phyloP scores from a whole-genome alignment of 2,797 vertebrate genomes.

The Orestias chungarensis region DNA sequence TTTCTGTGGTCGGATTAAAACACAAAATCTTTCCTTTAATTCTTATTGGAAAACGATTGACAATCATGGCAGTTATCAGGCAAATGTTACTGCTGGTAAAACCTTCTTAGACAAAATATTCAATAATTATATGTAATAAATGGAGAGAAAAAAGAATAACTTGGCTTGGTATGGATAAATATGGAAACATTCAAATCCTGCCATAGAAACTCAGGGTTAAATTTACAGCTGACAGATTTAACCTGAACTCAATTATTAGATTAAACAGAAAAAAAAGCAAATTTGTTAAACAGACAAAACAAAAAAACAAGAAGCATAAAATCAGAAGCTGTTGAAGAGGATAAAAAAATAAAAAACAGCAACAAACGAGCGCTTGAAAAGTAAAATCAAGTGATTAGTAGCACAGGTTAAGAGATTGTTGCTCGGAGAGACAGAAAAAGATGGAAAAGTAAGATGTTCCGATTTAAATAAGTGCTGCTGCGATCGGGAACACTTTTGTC shows the following conservation, averaged over 20 bases:
- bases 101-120: too few species aligned
- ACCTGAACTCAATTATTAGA: conserved; percentile 65
- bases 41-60: not conserved
- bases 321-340: conserved; percentile 54
- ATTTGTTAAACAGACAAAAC: not conserved
- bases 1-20: conserved; percentile 66
- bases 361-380: conserved; percentile 50
- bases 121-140: too few species aligned
- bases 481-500: conserved; percentile 76
- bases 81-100: not conserved
- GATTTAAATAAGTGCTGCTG: conserved; percentile 76
- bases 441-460: conserved; percentile 59
- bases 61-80: not conserved
- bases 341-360: conserved; percentile 9
- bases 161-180: not conserved
- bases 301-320: conserved; percentile 25
- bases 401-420: conserved; percentile 37
- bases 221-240: conserved; percentile 59
- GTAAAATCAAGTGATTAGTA: conserved; percentile 58
- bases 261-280: conserved; percentile 52
- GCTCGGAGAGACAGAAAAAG: conserved; percentile 30
- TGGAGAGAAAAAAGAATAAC: not conserved
- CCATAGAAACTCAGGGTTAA: conserved; percentile 72
- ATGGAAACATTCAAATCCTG: conserved; percentile 25
- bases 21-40: not conserved